These are phyloP conservation scores for Zosterops japonicus DNA, from an alignment of 2,113 vertebrate species.

Conservation along the genomic window DNA sequence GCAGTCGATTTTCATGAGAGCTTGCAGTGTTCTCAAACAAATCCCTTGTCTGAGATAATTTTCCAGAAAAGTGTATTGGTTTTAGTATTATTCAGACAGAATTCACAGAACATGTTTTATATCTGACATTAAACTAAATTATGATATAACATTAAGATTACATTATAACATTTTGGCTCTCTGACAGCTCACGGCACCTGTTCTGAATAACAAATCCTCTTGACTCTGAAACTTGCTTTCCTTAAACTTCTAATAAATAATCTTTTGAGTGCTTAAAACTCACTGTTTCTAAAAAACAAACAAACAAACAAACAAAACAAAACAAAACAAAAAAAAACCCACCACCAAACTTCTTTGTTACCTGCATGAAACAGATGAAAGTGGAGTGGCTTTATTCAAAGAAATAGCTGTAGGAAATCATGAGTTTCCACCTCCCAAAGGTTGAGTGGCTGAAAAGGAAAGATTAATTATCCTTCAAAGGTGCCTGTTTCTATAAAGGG, in stretches of 20 bases:
- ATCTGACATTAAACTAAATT: neutral
- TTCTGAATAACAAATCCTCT: neutral
- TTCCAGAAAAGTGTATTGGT: neutral
- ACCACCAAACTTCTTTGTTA: neutral
- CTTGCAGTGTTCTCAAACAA: neutral
- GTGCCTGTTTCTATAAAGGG: neutral
- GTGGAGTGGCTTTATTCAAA: neutral
- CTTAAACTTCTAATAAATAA: neutral
- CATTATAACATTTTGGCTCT: neutral
- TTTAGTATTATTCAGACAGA: neutral
- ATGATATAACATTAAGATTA: neutral
- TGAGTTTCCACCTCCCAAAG: neutral
- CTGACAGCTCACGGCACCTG: neutral
- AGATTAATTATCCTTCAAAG: slow-evolving; percentile 25
- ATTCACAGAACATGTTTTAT: neutral
- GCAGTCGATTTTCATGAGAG: neutral
- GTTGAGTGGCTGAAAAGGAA: neutral
- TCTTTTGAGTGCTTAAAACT: neutral
- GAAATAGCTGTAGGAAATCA: slow-evolving; percentile 17
- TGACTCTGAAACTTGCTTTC: neutral
- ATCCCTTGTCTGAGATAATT: neutral
- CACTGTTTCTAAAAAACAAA: neutral
- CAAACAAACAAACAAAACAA: too few relatives aligned
- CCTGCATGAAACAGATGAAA: neutral
- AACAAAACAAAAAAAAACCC: too few relatives aligned